Conservation (phyloP, 1,140 invertebrate genomes). For the Adelges cooleyi region DNA sequence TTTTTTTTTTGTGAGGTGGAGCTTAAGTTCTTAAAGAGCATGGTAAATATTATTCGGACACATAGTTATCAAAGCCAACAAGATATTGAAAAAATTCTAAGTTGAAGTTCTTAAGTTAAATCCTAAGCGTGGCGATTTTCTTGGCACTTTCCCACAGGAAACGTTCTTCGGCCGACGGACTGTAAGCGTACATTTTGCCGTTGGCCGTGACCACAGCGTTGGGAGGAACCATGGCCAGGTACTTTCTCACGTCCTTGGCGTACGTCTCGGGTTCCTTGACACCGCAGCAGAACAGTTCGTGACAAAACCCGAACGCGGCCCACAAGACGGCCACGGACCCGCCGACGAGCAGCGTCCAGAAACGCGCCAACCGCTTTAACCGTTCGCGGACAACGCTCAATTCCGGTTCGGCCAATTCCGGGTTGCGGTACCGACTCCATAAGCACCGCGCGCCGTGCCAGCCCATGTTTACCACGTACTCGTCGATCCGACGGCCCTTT, state of each 20-base stretch:
- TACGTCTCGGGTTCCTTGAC: neutral
- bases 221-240: neutral
- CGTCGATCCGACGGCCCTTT: too few species aligned
- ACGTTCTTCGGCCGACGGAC: neutral
- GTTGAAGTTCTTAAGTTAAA: too few species aligned
- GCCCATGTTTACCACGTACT: constrained; percentile 4
- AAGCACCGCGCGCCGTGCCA: neutral
- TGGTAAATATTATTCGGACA: too few species aligned
- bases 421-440: neutral
- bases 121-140: neutral
- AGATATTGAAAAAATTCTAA: too few species aligned
- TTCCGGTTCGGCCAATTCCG: neutral
- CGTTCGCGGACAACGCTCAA: neutral
- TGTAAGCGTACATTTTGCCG: neutral
- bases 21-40: too few species aligned
- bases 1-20: too few species aligned
- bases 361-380: neutral
- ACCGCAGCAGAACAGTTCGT: constrained; percentile 1
- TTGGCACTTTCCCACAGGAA: neutral
- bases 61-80: too few species aligned
- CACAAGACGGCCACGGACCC: neutral
- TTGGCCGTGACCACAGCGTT: neutral
- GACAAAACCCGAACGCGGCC: neutral
- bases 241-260: neutral
- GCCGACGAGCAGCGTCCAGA: neutral